Conservation (phyloP, 2,113 vertebrate species). For the Oceanites oceanicus region DNA sequence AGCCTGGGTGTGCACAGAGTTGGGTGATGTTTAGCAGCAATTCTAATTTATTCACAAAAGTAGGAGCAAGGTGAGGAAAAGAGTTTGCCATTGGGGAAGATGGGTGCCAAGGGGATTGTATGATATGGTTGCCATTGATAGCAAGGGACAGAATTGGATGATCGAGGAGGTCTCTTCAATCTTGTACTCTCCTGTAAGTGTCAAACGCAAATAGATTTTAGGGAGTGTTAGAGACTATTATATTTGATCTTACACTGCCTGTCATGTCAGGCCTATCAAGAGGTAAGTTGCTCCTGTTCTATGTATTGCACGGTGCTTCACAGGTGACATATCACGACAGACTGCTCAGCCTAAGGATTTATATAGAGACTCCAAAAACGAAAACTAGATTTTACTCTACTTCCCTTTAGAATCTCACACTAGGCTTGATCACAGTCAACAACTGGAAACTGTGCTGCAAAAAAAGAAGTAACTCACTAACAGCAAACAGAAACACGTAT, state of each 20-base stretch:
- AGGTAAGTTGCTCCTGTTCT: not conserved
- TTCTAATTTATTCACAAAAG: not conserved
- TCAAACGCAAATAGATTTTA: not conserved
- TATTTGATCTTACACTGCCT: not conserved
- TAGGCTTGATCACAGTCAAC: not conserved
- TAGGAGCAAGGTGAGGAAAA: not conserved
- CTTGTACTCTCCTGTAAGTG: not conserved
- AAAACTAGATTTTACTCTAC: not conserved
- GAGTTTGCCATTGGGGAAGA: not conserved
- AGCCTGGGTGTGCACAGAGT: not conserved
- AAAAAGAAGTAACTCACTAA: not conserved
- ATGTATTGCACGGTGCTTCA: not conserved
- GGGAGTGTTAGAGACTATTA: not conserved
- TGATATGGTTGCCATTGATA: not conserved
- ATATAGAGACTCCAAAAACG: not conserved
- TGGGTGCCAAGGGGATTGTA: not conserved
- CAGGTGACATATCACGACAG: not conserved
- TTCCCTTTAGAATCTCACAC: not conserved
- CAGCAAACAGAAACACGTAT: not conserved
- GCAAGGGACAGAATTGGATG: not conserved
- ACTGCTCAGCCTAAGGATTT: not conserved
- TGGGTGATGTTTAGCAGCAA: not conserved
- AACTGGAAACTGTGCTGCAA: not conserved
- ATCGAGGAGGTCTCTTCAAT: not conserved
- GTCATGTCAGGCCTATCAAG: not conserved